phyloP scores from a whole-genome alignment of 2,888 invertebrate genomes.

The Bellardia pandia region DNA sequence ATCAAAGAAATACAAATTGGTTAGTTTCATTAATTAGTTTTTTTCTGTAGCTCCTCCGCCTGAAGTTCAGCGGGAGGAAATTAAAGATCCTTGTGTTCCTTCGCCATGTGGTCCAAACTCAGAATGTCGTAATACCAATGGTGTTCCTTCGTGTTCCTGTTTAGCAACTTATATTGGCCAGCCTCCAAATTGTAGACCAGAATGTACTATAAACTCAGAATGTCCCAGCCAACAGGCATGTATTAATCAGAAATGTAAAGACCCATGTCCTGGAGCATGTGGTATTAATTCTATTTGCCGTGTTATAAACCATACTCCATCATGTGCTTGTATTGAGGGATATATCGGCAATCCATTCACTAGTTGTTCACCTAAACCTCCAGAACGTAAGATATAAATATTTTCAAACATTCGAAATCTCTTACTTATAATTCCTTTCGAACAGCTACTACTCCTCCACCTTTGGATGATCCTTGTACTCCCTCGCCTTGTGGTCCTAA shows the following conservation, averaged over 20 bases:
- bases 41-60: slow-evolving; percentile 77
- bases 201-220: slow-evolving; percentile 90
- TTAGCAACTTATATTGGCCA: slow-evolving; percentile 87
- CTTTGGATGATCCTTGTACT: slow-evolving; percentile 86
- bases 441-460: slow-evolving; percentile 77
- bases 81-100: slow-evolving; percentile 88
- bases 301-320: slow-evolving; percentile 89
- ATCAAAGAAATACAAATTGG: slow-evolving; percentile 17
- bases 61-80: slow-evolving; percentile 77
- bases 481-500: slow-evolving; percentile 92
- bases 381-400: slow-evolving; percentile 78
- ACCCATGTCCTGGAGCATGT: slow-evolving; percentile 90
- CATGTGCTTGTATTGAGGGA: slow-evolving; percentile 87
- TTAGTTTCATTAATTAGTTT: neutral
- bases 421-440: slow-evolving; percentile 8
- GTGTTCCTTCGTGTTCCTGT: slow-evolving; percentile 88
- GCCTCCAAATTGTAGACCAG: slow-evolving; percentile 90
- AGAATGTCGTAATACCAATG: slow-evolving; percentile 87
- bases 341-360: slow-evolving; percentile 86
- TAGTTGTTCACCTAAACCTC: slow-evolving; percentile 83
- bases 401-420: neutral
- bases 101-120: slow-evolving; percentile 89
- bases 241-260: slow-evolving; percentile 89
- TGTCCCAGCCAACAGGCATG: slow-evolving; percentile 90
- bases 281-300: slow-evolving; percentile 87